Base-by-base conservation (phyloP, 2,888 invertebrate species). In the Empis stercorea region DNA sequence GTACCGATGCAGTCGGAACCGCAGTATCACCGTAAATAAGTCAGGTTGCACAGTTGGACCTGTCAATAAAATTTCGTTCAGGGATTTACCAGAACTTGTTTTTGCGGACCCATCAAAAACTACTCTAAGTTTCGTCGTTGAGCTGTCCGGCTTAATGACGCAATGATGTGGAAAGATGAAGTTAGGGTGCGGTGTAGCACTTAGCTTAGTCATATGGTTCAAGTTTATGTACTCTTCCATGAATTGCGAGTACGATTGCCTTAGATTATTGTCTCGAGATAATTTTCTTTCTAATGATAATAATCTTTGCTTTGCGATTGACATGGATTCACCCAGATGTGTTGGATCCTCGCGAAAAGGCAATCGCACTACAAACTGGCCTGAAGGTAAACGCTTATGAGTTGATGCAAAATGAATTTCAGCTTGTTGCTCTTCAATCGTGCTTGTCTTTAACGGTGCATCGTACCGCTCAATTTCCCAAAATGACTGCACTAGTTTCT, bases 31-130 rank as follows among this genome's bases (percentile, higher is more conserved):
- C 2, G 41, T 39, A 20, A 42, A 39, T 13, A 49, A n/a, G 20
- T 52, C 47, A 9, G 43, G 20, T 34, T 52, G 51, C 10, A 49
- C 15, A 13, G n/a, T 34, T 9, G 49, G 46, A 10, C 52, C 52
- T 15, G 41, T 30, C 27, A 41, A 20, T 30, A 42, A 13, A 30
- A 50, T 30, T 15, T 52, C 50, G 15, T 52, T 52, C 3, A 48
- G 14, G 9, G 50, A 47, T 27, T 44, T 34, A n/a, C 49, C 46
- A 30, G 32, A 27, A 11, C 43, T 23, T 10, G 47, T 14, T 38
- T 43, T 44, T 1, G 20, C 36, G 2, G 50, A 47, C 10, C 40
- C 50, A 17, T 52, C 44, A 42, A 50, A 46, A 4, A 52, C 50
- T 14, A 46, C 44, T 40, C 50, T 17, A 1, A 45, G 36, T 41